Evolutionary conservation across 2,888 invertebrate genomes (phyloP), one percentile per base, ranked within the genome.

Genomic region (Cephus rjabovi): DNA sequence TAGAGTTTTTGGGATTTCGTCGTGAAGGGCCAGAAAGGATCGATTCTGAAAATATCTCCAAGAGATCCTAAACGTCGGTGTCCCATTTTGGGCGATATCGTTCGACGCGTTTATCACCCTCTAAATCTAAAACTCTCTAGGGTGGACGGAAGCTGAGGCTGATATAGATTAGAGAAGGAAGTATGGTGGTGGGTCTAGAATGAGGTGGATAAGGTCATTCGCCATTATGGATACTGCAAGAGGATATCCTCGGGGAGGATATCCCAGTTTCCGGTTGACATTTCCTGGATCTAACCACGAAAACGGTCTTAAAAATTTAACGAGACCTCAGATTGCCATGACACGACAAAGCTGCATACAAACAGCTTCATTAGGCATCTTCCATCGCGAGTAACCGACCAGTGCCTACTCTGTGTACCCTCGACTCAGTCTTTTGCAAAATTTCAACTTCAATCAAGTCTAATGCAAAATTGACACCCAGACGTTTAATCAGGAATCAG

Each of bases 221-320:
- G 23, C 56, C 56, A 56, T 23, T 56, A 56, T 56, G 56, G 56
- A 56, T 56, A 23, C 23, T 56, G 56, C 23, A 56, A 23, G 23
- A 56, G 56, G 56, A 56, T 56, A 56, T 56, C 56, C 56, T 56
- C 23, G 9, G 56, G 56, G 56, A 56, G 56, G 73, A 76, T 73
- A 71, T 71, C 34, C 76, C 56, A 73, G 56, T 68, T 76, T 30
- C 56, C 71, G 56, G 40, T 68, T 76, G 34, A 34, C 76, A n/a
- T 76, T 69, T 33, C 56, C 73, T 56, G 68, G 73, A 34, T 73
- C 71, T 73, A 76, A 56, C 73, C 56, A 1, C 35, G 73, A 73
- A 15, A 68, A 73, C 56, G 73, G 73, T 40, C 73, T 73, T 76
- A 74, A 34, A 73, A 34, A 76, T 76, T 73, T 76, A 73, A 76